Conservation (phyloP, 2,888 invertebrate genomes). For the Fabriciana adippe region DNA sequence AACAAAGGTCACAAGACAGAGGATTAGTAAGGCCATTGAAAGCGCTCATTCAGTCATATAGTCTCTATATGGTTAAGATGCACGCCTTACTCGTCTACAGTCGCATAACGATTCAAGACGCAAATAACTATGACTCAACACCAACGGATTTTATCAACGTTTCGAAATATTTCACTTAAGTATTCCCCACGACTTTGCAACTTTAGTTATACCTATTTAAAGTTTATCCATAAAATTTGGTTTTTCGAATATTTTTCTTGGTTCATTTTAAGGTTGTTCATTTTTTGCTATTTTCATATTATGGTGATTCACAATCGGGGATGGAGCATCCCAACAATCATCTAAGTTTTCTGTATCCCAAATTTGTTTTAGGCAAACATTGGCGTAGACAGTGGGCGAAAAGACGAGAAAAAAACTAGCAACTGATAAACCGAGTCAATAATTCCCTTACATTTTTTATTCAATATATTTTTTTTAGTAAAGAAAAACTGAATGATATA, state of each 20-base stretch:
- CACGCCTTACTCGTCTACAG: constrained; percentile 47
- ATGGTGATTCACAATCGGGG: no score
- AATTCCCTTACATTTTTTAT: no score
- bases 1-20: constrained; percentile 47
- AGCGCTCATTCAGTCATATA: constrained; percentile 60
- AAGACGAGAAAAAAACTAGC: no score
- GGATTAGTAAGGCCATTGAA: constrained; percentile 51
- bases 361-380: no score
- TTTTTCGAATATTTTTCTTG: no score
- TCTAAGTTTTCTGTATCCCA: no score
- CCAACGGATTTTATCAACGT: constrained; percentile 56
- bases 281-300: no score
- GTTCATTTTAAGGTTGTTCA: no score
- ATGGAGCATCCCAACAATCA: no score
- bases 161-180: constrained; percentile 17
- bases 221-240: neutral
- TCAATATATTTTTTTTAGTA: no score
- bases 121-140: constrained; percentile 77
- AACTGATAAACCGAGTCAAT: no score
- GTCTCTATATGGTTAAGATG: constrained; percentile 51
- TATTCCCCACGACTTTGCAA: neutral
- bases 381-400: no score
- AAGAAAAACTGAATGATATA: neutral
- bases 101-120: constrained; percentile 60
- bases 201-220: neutral